Conservation (phyloP, 2,797 vertebrate genomes). For the Mionectes olivaceus region DNA sequence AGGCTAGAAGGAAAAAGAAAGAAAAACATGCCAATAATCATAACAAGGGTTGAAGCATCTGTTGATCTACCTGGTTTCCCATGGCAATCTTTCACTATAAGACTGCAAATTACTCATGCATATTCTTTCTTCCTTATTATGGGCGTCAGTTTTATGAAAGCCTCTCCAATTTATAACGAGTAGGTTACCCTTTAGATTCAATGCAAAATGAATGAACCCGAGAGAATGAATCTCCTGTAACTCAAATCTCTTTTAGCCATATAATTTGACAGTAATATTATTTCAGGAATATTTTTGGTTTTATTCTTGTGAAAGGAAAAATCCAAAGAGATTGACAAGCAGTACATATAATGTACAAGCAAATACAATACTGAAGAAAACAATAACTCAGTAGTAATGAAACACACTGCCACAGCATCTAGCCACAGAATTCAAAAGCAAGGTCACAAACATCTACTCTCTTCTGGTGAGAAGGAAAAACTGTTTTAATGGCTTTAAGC, state of each 20-base stretch:
- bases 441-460: neutral
- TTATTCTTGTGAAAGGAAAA: neutral
- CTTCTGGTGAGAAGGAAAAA: neutral
- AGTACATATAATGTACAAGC: neutral
- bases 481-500: neutral
- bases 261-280: constrained; percentile 11
- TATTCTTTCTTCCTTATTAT: neutral
- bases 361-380: neutral
- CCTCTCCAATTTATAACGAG: neutral
- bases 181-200: constrained; percentile 6
- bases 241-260: neutral
- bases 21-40: neutral
- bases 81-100: constrained; percentile 27
- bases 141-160: neutral
- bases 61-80: constrained; percentile 36
- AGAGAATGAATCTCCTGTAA: neutral
- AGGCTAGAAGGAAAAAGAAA: neutral
- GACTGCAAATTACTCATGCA: constrained; percentile 5
- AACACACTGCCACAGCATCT: neutral
- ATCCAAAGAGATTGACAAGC: neutral
- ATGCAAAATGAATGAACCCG: neutral
- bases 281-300: neutral
- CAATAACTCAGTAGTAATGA: neutral
- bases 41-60: constrained; percentile 11
- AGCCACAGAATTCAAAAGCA: neutral